Conservation (phyloP, 2,113 vertebrate genomes). For the Circaetus cinerascens region DNA sequence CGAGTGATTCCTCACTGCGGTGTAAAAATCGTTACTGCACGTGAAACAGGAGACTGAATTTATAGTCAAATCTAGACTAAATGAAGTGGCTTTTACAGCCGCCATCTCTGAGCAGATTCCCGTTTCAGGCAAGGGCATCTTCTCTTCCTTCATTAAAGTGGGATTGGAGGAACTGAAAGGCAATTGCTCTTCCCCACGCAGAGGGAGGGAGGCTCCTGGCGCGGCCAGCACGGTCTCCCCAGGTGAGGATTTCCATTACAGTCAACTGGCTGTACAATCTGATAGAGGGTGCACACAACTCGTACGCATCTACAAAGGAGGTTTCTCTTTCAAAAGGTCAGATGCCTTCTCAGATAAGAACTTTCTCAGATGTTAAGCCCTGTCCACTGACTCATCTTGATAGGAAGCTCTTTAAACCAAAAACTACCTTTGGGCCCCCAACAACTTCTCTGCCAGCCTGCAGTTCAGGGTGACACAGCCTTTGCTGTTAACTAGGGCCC, state of each 20-base stretch:
- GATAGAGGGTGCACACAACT: not conserved
- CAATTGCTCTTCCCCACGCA: not conserved
- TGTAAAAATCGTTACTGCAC: not conserved
- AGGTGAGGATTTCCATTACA: not conserved
- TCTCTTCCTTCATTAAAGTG: not conserved
- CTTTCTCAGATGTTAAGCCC: not conserved
- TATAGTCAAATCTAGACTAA: not conserved
- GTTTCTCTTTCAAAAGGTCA: conserved; percentile 21
- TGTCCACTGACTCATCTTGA: not conserved
- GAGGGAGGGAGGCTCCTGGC: not conserved
- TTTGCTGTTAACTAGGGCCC: not conserved
- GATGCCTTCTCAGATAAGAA: conserved; percentile 11
- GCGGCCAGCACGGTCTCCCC: accelerated
- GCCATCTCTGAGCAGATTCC: not conserved
- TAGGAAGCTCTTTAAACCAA: conserved; percentile 5
- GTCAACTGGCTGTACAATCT: not conserved
- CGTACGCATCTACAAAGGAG: accelerated
- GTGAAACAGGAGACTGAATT: not conserved
- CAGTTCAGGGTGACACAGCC: not conserved
- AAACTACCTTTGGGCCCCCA: not conserved
- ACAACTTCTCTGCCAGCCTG: not conserved
- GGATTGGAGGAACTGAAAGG: not conserved
- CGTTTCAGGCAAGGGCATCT: not conserved
- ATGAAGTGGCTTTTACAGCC: not conserved
- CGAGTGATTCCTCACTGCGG: not conserved